Conservation (phyloP, 2,888 invertebrate species). For the Cerceris rybyensis region DNA sequence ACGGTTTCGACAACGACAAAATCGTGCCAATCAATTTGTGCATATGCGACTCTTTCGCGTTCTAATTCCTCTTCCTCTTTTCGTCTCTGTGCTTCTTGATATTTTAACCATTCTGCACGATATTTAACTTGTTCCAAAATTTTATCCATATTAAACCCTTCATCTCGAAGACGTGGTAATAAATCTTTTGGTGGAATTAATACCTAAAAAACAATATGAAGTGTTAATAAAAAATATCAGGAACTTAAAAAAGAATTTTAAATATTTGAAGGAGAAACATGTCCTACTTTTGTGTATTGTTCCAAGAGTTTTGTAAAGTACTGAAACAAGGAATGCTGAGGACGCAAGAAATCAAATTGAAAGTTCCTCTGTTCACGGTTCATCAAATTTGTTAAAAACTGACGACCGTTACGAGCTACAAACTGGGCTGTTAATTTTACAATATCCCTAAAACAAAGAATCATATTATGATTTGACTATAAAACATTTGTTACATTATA, state of each 20-base stretch:
- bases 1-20: constrained; percentile 99
- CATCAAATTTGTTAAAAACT: constrained; percentile 99
- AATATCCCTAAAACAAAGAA: constrained; percentile 88
- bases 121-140: constrained; percentile 95
- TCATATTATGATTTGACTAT: constrained; percentile 1
- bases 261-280: not conserved
- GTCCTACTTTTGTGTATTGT: constrained; percentile 95
- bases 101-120: constrained; percentile 97
- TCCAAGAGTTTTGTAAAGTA: constrained; percentile 99
- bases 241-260: not conserved
- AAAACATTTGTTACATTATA: not conserved
- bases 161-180: constrained; percentile 89
- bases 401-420: constrained; percentile 98
- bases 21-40: constrained; percentile 99
- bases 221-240: not conserved
- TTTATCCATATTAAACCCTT: constrained; percentile 86
- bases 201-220: constrained; percentile 82
- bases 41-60: constrained; percentile 96
- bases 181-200: constrained; percentile 97
- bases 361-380: constrained; percentile 98
- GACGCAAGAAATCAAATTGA: constrained; percentile 99
- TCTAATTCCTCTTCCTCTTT: constrained; percentile 98
- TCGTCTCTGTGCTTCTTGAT: constrained; percentile 95
- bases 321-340: constrained; percentile 98
- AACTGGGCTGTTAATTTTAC: constrained; percentile 99